Percentiles rank a stretch among this genome's conserved stretches.
These are phyloP conservation scores for Hippopotamus amphibius DNA, from an alignment of 2,113 vertebrate species.

Conservation along the genomic window DNA sequence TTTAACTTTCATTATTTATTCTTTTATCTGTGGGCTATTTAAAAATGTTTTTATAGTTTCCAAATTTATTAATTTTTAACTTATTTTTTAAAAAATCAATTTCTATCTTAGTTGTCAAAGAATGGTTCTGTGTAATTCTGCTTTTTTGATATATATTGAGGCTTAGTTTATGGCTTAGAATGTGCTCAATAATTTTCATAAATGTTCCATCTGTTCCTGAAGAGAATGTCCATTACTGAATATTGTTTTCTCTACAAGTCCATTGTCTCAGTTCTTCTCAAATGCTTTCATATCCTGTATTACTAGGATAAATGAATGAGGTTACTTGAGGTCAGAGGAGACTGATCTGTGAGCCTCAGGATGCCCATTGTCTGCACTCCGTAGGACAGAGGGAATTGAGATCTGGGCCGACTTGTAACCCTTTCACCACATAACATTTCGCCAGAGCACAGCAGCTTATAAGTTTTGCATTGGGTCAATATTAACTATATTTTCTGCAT, in stretches of 20 bases:
- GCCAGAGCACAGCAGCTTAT: not conserved
- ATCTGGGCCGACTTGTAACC: not conserved
- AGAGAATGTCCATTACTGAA: not conserved
- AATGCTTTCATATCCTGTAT: not conserved
- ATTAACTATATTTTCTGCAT: not conserved
- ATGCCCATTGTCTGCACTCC: not conserved
- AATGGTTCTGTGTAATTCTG: not conserved
- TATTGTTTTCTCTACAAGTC: not conserved
- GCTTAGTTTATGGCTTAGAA: not conserved
- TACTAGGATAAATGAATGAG: not conserved
- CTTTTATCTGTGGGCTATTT: not conserved
- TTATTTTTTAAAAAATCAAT: not conserved
- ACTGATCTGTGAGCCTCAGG: not conserved
- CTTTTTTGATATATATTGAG: not conserved
- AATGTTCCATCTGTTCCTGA: not conserved
- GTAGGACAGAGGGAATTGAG: not conserved
- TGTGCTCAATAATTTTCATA: not conserved
- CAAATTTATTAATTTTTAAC: not conserved
- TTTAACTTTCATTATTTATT: conserved; percentile 34
- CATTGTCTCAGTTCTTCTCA: not conserved
- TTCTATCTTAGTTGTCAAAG: not conserved
- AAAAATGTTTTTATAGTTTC: not conserved
- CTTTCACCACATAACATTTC: not conserved
- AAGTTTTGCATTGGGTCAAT: not conserved
- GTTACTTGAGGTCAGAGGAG: not conserved